These are phyloP conservation scores for Odontamblyopus lacepedii DNA, from an alignment of 2,797 vertebrate genomes.

Conservation along the genomic window DNA sequence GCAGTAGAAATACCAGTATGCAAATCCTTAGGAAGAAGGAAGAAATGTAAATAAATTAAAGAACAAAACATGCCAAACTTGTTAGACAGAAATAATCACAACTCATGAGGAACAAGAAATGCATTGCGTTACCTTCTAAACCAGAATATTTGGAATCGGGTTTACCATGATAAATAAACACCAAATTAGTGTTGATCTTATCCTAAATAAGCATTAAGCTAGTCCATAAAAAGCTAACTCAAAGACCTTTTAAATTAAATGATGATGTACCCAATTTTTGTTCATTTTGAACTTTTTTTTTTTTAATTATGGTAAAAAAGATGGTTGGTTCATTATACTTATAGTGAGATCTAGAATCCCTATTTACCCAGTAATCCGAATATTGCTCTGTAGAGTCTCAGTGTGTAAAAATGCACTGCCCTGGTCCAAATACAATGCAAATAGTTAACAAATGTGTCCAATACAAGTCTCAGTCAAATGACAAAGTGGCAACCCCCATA, in stretches of 20 bases:
- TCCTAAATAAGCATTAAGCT: too few relatives aligned
- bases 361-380: neutral
- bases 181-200: too few relatives aligned
- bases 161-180: too few relatives aligned
- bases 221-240: too few relatives aligned
- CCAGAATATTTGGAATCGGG: neutral
- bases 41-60: neutral
- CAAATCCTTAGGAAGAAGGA: neutral
- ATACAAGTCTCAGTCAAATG: slow-evolving; percentile 4
- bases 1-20: neutral
- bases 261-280: too few relatives aligned
- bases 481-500: neutral
- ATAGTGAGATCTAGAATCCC: neutral
- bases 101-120: neutral
- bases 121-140: neutral
- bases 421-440: slow-evolving; percentile 34
- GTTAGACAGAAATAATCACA: neutral
- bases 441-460: slow-evolving; percentile 40
- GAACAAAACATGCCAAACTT: neutral
- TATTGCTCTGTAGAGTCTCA: neutral
- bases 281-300: too few relatives aligned
- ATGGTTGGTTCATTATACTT: too few relatives aligned
- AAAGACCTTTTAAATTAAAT: too few relatives aligned
- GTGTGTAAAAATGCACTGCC: neutral
- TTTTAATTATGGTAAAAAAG: too few relatives aligned